These are phyloP conservation scores for Drosophila teissieri DNA, from an alignment of 1,140 invertebrate species.

Conservation along the genomic window DNA sequence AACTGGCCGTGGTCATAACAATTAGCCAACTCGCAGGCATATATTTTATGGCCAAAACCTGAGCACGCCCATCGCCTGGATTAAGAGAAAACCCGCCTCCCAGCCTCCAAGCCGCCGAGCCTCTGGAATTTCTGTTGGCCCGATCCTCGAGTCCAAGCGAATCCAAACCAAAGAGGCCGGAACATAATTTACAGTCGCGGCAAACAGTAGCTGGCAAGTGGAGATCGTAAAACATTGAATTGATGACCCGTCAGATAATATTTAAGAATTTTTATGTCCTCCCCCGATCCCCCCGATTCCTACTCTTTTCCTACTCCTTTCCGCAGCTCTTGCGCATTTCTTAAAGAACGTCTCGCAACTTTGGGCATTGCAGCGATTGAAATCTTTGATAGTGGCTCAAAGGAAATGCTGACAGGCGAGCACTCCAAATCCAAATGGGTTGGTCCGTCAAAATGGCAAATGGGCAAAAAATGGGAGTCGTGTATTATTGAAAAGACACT, in stretches of 20 bases:
- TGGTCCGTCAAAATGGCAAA: conserved; percentile 17
- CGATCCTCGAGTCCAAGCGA: conserved; percentile 22
- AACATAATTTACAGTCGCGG: conserved; percentile 80
- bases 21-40: conserved; percentile 57
- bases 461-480: background rate
- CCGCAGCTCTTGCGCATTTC: background rate
- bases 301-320: conserved; percentile 1
- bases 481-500: conserved; percentile 7
- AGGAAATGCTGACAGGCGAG: conserved; percentile 28
- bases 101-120: background rate
- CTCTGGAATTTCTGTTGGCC: conserved; percentile 12
- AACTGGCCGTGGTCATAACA: conserved; percentile 70
- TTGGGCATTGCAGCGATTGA: conserved; percentile 18
- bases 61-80: conserved; percentile 44
- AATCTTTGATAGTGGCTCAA: conserved; percentile 29
- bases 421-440: conserved; percentile 12
- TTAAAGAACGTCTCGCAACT: conserved; percentile 18
- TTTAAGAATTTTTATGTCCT: conserved; percentile 76
- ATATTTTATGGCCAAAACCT: conserved; percentile 56
- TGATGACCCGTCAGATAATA: conserved; percentile 83
- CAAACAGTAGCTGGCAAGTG: conserved; percentile 79
- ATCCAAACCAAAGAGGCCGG: conserved; percentile 13
- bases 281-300: background rate
- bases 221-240: conserved; percentile 80
- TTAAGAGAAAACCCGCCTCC: conserved; percentile 34